Conservation (phyloP, 2,113 vertebrate species). For the Climacteris rufus region DNA sequence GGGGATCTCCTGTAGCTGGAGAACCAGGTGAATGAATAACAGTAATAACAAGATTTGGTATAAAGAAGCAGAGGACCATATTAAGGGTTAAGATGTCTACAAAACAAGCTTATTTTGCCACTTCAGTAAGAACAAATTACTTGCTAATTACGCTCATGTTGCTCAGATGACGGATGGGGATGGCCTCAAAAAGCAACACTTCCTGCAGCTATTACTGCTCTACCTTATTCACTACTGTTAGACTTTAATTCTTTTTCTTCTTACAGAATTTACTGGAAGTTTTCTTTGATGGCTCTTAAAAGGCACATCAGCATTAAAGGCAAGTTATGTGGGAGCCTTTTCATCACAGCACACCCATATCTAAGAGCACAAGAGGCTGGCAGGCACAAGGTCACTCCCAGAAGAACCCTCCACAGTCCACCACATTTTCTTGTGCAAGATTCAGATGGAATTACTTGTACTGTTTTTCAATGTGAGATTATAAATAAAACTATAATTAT, state of each 20-base stretch:
- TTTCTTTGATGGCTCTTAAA: neutral
- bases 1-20: neutral
- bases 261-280: neutral
- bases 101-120: neutral
- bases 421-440: neutral
- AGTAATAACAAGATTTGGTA: neutral
- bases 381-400: neutral
- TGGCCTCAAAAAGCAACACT: neutral
- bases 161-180: neutral
- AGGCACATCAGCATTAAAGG: neutral
- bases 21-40: neutral
- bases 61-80: neutral
- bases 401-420: neutral
- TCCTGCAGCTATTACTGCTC: neutral
- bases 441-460: neutral
- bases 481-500: neutral
- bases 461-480: neutral
- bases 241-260: neutral
- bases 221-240: neutral
- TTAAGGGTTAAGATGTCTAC: neutral
- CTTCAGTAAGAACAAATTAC: conserved; percentile 5
- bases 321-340: neutral
- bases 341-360: neutral
- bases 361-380: neutral
- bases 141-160: neutral